Evolutionary conservation across 2,888 invertebrate genomes (phyloP).

Genomic region (Noctuana brunneofusca): DNA sequence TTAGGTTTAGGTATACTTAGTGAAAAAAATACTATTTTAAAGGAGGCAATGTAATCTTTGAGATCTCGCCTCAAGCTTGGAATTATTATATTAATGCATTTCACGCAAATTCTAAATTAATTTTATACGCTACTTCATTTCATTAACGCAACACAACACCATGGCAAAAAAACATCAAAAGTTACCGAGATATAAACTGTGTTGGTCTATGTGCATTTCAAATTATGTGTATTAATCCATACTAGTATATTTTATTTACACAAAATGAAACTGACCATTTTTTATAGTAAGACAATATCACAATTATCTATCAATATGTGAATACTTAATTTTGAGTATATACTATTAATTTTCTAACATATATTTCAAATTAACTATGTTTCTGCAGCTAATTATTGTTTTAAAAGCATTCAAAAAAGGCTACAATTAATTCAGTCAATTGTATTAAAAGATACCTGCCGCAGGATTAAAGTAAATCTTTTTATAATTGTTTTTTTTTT

Average conservation of each 20-base stretch:
- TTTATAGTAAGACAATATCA: conserved; percentile 24
- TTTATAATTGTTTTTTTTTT: background rate
- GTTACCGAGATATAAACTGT: conserved; percentile 19
- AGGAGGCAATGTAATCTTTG: background rate
- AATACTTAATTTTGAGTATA: conserved; percentile 12
- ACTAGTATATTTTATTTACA: conserved; percentile 33
- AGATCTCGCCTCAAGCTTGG: conserved; percentile 7
- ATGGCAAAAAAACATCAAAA: conserved; percentile 9
- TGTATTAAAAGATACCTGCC: background rate
- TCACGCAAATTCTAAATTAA: conserved; percentile 7
- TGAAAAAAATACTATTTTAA: background rate
- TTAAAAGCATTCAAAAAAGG: background rate
- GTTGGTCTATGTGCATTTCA: conserved; percentile 18
- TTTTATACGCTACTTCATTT: conserved; percentile 10
- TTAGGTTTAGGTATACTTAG: background rate
- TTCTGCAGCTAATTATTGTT: background rate
- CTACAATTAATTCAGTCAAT: background rate
- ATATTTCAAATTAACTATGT: background rate
- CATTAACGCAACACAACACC: conserved; percentile 14
- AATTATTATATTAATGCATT: conserved; percentile 12
- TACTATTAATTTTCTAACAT: conserved; percentile 12
- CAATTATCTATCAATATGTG: conserved; percentile 22
- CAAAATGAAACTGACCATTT: conserved; percentile 21
- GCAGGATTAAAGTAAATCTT: background rate
- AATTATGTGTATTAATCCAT: conserved; percentile 16